Percentiles rank a stretch among this genome's conserved stretches.
Conservation (phyloP, 2,113 vertebrate species). For the cattle (Bos taurus) region DNA sequence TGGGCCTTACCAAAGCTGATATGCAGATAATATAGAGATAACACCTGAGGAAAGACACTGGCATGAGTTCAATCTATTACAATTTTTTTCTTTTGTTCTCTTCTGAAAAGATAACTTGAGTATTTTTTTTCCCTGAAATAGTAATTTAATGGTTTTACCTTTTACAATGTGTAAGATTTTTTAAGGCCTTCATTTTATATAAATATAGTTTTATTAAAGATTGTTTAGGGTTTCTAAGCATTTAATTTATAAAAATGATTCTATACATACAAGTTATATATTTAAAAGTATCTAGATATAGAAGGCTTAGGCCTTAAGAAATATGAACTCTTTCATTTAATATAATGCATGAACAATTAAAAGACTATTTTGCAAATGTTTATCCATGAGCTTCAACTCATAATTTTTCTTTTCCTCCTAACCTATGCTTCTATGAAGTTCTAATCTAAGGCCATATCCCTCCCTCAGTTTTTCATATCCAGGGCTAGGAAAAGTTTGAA, state of each 20-base stretch:
- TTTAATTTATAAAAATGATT: constrained; percentile 23
- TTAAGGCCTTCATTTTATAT: neutral
- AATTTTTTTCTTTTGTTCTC: neutral
- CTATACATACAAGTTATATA: neutral
- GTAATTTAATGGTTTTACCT: neutral
- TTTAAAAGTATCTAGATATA: constrained; percentile 8
- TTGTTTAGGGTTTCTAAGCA: neutral
- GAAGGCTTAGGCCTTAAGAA: neutral
- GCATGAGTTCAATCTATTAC: neutral
- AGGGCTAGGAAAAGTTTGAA: neutral
- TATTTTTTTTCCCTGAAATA: neutral
- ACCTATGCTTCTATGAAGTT: neutral
- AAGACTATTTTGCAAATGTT: neutral
- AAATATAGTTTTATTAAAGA: constrained; percentile 5
- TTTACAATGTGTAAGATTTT: neutral
- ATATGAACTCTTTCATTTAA: neutral
- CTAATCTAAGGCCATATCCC: neutral
- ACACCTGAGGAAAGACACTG: neutral
- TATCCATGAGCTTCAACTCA: neutral
- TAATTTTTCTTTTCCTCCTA: neutral
- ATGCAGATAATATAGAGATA: neutral
- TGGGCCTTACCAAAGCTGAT: neutral
- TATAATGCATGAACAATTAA: neutral
- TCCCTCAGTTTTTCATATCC: neutral
- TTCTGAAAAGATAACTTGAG: neutral